Evolutionary conservation across 2,113 vertebrate genomes (phyloP).

Genomic region (crab-eating macaque (Macaca fascicularis)): DNA sequence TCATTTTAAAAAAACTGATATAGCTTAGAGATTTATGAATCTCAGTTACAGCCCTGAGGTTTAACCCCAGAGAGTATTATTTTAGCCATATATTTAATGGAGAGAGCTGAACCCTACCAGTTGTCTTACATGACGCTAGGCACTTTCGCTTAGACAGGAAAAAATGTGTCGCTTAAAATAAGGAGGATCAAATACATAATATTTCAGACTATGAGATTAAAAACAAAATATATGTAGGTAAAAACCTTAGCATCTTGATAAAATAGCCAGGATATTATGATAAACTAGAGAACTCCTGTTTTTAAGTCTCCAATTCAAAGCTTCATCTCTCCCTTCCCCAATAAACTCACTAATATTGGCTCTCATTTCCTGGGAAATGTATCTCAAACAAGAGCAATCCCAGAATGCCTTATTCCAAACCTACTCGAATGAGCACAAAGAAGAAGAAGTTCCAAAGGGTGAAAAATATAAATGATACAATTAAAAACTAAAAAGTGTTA

Average conservation of each 20-base stretch:
- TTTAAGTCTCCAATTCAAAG: background rate
- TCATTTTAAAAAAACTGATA: background rate
- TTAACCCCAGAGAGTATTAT: background rate
- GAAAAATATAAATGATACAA: background rate
- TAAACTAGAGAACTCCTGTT: background rate
- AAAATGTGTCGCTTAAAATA: background rate
- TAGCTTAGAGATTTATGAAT: background rate
- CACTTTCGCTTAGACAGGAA: background rate
- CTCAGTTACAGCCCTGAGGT: background rate
- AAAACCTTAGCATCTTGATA: background rate
- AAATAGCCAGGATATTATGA: background rate
- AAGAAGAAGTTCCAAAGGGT: background rate
- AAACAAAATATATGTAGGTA: background rate
- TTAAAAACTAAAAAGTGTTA: background rate
- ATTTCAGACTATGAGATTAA: background rate
- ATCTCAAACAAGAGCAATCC: background rate
- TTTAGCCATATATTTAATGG: background rate
- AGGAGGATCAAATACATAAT: background rate
- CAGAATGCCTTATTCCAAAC: background rate
- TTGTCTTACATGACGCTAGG: background rate
- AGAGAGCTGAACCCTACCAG: background rate
- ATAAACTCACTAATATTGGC: background rate
- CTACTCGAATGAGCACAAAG: background rate
- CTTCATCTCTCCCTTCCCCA: background rate
- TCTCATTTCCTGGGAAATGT: background rate